Evolutionary conservation across 2,113 vertebrate genomes (phyloP).

Genomic region (Corvus hawaiiensis): DNA sequence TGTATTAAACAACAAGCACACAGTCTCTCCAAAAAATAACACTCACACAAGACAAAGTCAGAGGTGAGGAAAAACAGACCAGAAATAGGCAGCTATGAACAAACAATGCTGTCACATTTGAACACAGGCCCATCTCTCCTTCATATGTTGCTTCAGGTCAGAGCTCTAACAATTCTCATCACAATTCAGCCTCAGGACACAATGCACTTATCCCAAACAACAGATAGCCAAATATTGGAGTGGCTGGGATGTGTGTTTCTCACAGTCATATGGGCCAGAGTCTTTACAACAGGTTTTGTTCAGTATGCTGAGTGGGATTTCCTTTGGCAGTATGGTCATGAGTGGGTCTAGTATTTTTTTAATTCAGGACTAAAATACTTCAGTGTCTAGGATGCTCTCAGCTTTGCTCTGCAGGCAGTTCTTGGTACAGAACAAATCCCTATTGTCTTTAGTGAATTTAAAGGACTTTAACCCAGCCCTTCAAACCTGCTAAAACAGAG

Average conservation of each 20-base stretch:
- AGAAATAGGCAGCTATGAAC: conserved; percentile 12
- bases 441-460: not conserved
- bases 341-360: not conserved
- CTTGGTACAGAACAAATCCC: conserved; percentile 39
- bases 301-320: not conserved
- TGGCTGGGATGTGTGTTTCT: too few species aligned
- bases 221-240: too few species aligned
- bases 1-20: conserved; percentile 1
- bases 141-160: not conserved
- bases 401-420: conserved; percentile 6
- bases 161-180: not conserved
- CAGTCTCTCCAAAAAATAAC: conserved; percentile 30
- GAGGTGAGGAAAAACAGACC: conserved; percentile 37
- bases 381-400: not conserved
- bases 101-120: conserved; percentile 30
- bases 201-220: conserved; percentile 5
- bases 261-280: not conserved
- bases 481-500: conserved; percentile 35
- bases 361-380: conserved; percentile 45
- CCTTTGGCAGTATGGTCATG: conserved; percentile 61
- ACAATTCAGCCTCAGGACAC: not conserved
- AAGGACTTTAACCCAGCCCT: conserved; percentile 1
- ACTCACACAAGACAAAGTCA: conserved; percentile 35
- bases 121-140: not conserved
- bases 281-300: not conserved